Conservation (phyloP, 2,888 invertebrate species). For the Gandaritis pyraliata region DNA sequence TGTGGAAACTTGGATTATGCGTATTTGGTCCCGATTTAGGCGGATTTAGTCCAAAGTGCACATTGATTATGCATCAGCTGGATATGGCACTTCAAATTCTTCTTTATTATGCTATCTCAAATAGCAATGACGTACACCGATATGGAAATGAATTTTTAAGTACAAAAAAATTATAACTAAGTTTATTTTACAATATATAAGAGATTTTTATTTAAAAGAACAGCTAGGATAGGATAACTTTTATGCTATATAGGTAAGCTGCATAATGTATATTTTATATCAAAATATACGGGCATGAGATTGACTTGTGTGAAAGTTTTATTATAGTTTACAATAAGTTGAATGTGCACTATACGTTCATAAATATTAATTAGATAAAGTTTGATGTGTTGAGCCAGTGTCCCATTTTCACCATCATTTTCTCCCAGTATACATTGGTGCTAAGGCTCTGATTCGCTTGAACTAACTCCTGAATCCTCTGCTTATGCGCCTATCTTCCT, state of each 20-base stretch:
- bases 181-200: too few species aligned
- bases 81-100: slow-evolving; percentile 22
- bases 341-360: not conserved
- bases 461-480: slow-evolving; percentile 11
- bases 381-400: not conserved
- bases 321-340: not conserved
- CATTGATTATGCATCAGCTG: slow-evolving; percentile 34
- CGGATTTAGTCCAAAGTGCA: slow-evolving; percentile 15
- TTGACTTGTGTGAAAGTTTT: slow-evolving; percentile 1
- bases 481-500: slow-evolving; percentile 20
- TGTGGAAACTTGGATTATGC: slow-evolving; percentile 23
- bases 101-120: slow-evolving; percentile 17
- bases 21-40: slow-evolving; percentile 28
- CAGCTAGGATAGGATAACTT: not conserved
- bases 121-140: slow-evolving; percentile 22
- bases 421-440: not conserved
- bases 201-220: not conserved
- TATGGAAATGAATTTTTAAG: slow-evolving; percentile 6
- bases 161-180: too few species aligned
- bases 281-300: not conserved
- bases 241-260: not conserved
- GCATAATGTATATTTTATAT: not conserved
- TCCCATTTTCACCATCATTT: not conserved
- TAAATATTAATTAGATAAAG: not conserved
- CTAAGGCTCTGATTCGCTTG: slow-evolving; percentile 14